These are phyloP conservation scores for Cheilosia soror DNA, from an alignment of 2,888 invertebrate species.

Conservation along the genomic window DNA sequence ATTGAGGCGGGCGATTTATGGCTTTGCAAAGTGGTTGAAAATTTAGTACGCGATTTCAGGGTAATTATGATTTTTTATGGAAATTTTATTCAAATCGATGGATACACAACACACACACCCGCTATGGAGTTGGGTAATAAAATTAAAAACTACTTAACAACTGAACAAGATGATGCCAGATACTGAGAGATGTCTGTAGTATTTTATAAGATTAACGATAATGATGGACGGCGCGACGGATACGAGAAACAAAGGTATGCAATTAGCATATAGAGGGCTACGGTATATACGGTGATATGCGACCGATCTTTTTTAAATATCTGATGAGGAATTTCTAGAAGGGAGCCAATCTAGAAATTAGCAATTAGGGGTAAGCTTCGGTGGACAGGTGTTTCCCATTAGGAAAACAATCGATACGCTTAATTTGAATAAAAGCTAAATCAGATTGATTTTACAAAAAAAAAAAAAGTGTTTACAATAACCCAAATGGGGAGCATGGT, in stretches of 20 bases:
- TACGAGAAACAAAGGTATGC: not conserved
- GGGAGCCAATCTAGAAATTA: not conserved
- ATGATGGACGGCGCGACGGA: not conserved
- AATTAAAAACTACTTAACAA: constrained; percentile 61
- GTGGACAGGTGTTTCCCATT: not conserved
- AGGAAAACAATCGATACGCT: not conserved
- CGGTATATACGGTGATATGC: not conserved
- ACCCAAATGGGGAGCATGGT: no score
- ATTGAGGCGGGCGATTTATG: constrained; percentile 43
- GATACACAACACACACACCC: constrained; percentile 47
- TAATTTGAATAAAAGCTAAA: no score
- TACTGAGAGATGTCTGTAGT: constrained; percentile 1
- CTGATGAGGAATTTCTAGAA: not conserved
- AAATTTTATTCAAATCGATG: constrained; percentile 42
- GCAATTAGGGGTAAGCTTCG: not conserved
- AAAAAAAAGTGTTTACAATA: no score
- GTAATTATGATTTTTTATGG: constrained; percentile 56
- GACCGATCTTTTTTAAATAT: not conserved
- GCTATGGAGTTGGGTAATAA: constrained; percentile 49
- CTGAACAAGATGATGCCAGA: constrained; percentile 28
- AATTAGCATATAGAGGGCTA: constrained; percentile 12
- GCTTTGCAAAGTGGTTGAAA: constrained; percentile 61
- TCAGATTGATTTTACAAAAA: no score
- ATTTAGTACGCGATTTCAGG: constrained; percentile 57
- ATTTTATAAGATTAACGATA: constrained; percentile 25